Evolutionary conservation across 2,888 invertebrate species (phyloP), one percentile per base, ranked within the genome.

Genomic region (Chalcosyrphus nemorum): DNA sequence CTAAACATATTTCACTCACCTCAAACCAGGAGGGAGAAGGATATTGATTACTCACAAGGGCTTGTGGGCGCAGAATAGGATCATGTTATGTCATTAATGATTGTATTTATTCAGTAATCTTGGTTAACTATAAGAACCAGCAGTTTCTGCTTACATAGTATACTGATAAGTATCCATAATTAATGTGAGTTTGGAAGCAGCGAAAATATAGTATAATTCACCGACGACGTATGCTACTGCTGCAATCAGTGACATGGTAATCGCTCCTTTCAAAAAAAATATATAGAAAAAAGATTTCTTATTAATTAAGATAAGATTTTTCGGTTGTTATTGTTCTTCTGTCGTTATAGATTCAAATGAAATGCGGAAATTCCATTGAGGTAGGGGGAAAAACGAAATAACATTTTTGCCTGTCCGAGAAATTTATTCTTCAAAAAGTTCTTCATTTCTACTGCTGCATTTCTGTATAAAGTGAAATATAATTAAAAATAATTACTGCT

Each of bases 271-370:
- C 29, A 45, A 45, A 3, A 29, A 13, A 19, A 56, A 4, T 4
- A 29, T 7, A 7, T 35, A 17, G 13, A 41, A 15, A 41, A 19
- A 17, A 43, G 43, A 45, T 45, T 45, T 61, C 45, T 61, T 45
- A 61, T 45, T 61, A 61, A 61, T 45, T 61, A 61, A 61, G 61
- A 61, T 61, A 61, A 61, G 45, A 45, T 45, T 45, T 11, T 29
- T 15, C n/a, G n/a, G n/a, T n/a, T 27, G 24, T 15, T 27, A 43
- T 15, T 38, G 1, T 13, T 24, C 9, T 59, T 24, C 9, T 24
- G 41, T 59, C 29, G 45, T 61, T 24, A 19, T 47, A 21, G 27
- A 27, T 43, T 43, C 24, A 41, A 9, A 41, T 11, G 9, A 43
- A 43, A 24, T 43, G 27, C 17, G 41, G 47, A 47, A 19, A 43